Percentiles rank a stretch among this genome's conserved stretches.
These are phyloP conservation scores for Dendrolimus punctatus DNA, from an alignment of 1,140 invertebrate species.

Conservation along the genomic window DNA sequence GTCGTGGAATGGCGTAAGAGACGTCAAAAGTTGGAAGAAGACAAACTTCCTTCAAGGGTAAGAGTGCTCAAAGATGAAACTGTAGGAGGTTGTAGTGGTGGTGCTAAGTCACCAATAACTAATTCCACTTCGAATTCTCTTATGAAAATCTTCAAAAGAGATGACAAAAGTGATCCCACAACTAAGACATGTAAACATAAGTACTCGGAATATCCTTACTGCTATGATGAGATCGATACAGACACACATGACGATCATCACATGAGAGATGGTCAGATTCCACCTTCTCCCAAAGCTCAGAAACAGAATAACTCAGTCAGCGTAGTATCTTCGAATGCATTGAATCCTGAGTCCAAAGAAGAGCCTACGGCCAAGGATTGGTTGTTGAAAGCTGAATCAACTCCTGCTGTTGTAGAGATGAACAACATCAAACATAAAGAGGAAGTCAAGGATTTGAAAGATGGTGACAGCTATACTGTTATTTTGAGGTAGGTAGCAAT, in stretches of 20 bases:
- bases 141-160: conserved; percentile 59
- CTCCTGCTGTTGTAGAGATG: conserved; percentile 53
- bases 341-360: conserved; percentile 50
- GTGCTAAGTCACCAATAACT: conserved; percentile 50
- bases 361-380: conserved; percentile 65
- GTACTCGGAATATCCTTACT: conserved; percentile 88
- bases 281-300: conserved; percentile 50
- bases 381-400: conserved; percentile 47
- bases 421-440: conserved; percentile 65
- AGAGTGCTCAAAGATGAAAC: conserved; percentile 77
- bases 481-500: conserved; percentile 68
- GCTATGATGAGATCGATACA: conserved; percentile 85
- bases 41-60: conserved; percentile 75
- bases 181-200: conserved; percentile 86
- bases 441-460: conserved; percentile 64
- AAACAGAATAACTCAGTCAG: conserved; percentile 60
- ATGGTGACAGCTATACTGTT: conserved; percentile 78
- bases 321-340: conserved; percentile 60
- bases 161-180: conserved; percentile 67
- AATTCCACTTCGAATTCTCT: conserved; percentile 54
- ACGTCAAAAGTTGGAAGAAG: conserved; percentile 73
- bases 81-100: conserved; percentile 72
- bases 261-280: conserved; percentile 48
- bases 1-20: conserved; percentile 85
- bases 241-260: conserved; percentile 77